Percentiles rank a stretch among this genome's conserved stretches.
phyloP scores from a whole-genome alignment of 2,888 invertebrate species.

The Leptinotarsa tumamoca region DNA sequence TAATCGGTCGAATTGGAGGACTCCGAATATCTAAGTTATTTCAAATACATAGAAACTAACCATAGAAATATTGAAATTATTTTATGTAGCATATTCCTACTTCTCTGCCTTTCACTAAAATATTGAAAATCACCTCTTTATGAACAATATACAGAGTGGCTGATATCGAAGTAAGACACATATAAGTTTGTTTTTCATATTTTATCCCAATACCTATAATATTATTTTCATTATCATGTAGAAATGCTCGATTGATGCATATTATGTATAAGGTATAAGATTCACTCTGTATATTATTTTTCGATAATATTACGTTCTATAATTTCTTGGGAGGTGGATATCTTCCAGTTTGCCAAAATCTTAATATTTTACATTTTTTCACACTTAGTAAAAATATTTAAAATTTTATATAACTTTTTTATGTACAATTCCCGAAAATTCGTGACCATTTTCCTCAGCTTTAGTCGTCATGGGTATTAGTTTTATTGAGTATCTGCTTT shows the following conservation, averaged over 20 bases:
- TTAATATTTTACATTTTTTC: conserved; percentile 31
- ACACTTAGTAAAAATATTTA: conserved; percentile 42
- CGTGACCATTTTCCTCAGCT: conserved; percentile 39
- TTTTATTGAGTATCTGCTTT: conserved; percentile 30
- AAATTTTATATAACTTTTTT: conserved; percentile 36
- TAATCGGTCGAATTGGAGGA: too few relatives aligned
- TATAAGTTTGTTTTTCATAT: conserved; percentile 32
- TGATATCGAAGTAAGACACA: conserved; percentile 37
- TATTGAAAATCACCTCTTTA: conserved; percentile 28
- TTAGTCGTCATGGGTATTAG: conserved; percentile 29
- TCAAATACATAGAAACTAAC: not conserved
- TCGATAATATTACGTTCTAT: conserved; percentile 12
- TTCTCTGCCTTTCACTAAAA: not conserved
- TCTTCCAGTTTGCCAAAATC: conserved; percentile 43
- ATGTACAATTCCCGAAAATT: conserved; percentile 40
- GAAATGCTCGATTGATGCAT: not conserved
- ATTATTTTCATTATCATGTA: conserved; percentile 20
- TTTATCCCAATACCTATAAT: conserved; percentile 52
- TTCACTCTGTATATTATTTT: conserved; percentile 30
- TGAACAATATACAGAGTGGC: conserved; percentile 36
- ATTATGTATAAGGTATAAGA: conserved; percentile 4
- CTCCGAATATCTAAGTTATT: not conserved
- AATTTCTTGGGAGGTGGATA: not conserved
- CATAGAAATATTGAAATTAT: not conserved
- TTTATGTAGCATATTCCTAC: not conserved